Conservation (phyloP, 1,140 invertebrate genomes). For the Drosophila bocki region DNA sequence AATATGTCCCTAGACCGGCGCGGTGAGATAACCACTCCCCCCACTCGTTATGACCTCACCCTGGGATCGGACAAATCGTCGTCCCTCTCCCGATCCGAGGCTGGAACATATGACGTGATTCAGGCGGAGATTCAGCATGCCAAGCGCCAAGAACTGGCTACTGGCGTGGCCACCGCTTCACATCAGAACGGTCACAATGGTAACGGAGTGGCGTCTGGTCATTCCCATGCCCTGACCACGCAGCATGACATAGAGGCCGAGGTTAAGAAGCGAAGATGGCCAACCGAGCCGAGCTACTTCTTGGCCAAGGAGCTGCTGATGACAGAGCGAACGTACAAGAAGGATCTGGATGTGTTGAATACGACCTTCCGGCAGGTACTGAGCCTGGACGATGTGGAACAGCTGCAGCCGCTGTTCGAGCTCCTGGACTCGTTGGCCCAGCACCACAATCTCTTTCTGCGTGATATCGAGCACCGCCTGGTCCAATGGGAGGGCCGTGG, state of each 20-base stretch:
- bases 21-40: constrained; percentile 71
- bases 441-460: constrained; percentile 87
- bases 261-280: constrained; percentile 86
- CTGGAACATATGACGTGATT: constrained; percentile 83
- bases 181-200: constrained; percentile 68
- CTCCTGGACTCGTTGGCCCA: constrained; percentile 87
- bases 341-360: constrained; percentile 96
- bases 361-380: constrained; percentile 90
- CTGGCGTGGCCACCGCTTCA: constrained; percentile 61
- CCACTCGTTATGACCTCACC: constrained; percentile 80
- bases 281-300: constrained; percentile 94
- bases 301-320: constrained; percentile 97
- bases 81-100: constrained; percentile 82
- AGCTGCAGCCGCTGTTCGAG: constrained; percentile 81
- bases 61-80: constrained; percentile 84
- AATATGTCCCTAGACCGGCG: constrained; percentile 84
- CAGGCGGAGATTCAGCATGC: constrained; percentile 83
- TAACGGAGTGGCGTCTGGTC: constrained; percentile 29
- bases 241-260: constrained; percentile 65
- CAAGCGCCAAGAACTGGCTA: constrained; percentile 76
- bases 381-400: constrained; percentile 81
- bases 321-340: constrained; percentile 98
- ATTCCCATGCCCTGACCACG: constrained; percentile 19
- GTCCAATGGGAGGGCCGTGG: constrained; percentile 86
- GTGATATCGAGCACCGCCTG: constrained; percentile 86